Conservation (phyloP, 2,113 vertebrate species). For the Onychorhynchus coronatus region DNA sequence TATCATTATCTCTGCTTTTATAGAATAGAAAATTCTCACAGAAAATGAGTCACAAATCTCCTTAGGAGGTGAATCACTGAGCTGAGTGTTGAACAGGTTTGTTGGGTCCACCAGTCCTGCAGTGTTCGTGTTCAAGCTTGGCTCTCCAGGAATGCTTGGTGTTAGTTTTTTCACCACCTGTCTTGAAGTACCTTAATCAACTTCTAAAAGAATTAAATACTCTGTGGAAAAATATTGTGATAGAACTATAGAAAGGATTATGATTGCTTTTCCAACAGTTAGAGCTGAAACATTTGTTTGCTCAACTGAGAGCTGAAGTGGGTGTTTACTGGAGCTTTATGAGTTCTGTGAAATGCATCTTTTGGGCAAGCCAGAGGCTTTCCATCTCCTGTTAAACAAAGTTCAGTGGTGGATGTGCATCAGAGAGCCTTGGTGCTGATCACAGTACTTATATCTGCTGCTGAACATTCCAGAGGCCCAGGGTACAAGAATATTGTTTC, state of each 20-base stretch:
- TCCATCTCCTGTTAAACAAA: neutral
- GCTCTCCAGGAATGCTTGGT: neutral
- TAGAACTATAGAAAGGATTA: neutral
- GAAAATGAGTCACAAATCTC: slow-evolving; percentile 37
- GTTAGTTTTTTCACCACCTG: neutral
- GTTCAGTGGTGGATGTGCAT: neutral
- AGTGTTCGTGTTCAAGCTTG: neutral
- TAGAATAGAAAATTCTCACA: neutral
- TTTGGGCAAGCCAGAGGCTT: neutral
- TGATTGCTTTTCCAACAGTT: neutral
- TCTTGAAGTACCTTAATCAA: neutral
- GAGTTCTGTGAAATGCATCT: neutral
- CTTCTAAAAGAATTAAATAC: neutral
- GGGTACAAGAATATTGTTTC: neutral
- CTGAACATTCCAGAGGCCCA: neutral
- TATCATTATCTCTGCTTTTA: neutral
- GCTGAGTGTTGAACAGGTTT: neutral
- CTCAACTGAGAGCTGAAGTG: neutral
- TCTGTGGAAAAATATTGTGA: neutral
- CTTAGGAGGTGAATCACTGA: neutral
- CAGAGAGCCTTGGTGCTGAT: neutral
- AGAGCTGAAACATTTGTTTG: neutral
- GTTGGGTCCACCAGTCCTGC: neutral
- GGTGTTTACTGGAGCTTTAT: neutral
- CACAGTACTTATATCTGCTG: neutral